Evolutionary conservation across 2,888 invertebrate species (phyloP), one percentile per base, ranked within the genome.

Genomic region (Leucania comma): DNA sequence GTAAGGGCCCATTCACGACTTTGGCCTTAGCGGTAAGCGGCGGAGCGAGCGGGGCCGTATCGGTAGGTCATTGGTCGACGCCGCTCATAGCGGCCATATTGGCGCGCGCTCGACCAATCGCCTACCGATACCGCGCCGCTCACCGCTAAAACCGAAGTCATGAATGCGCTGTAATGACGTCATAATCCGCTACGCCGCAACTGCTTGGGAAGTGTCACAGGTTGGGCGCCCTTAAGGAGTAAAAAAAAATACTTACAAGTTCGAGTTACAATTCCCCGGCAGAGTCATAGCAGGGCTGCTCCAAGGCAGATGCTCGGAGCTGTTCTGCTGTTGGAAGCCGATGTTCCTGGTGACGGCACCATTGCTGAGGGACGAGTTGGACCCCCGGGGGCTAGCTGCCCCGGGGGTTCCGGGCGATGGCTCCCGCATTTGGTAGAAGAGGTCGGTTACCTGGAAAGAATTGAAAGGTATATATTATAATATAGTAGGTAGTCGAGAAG

Each of bases 391-490:
- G 87, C 92, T 94, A 1, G 90, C 80, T 0, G 90, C 90, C 87
- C 92, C 92, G 0, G 95, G 57, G 57, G 57, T 57, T 3, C 57
- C 35, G 3, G 57, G 93, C 0, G 93, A 95, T n/a, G 92, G 97
- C 87, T 98, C 98, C 84, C 97, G 97, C 97, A 98, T 97, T 86
- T 97, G 97, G 72, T 96, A 96, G 93, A 98, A 97, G 66, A 98
- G 94, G 68, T 98, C 98, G 22, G 97, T 96, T 60, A 98, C 97
- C 98, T 98, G 94, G 3, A 95, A 96, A 14, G 50, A 82, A 48
- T 42, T 42, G 42, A 17, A n/a, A 48, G 46, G 8, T n/a, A n/a
- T n/a, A n/a, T n/a, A n/a, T 48, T 48, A 20, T 46, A 46, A 46
- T 20, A 0, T 46, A 48, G 20, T 20, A 46, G 6, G 17, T 4